phyloP scores from a whole-genome alignment of 1,140 invertebrate genomes.

The Pogonomyrmex californicus region DNA sequence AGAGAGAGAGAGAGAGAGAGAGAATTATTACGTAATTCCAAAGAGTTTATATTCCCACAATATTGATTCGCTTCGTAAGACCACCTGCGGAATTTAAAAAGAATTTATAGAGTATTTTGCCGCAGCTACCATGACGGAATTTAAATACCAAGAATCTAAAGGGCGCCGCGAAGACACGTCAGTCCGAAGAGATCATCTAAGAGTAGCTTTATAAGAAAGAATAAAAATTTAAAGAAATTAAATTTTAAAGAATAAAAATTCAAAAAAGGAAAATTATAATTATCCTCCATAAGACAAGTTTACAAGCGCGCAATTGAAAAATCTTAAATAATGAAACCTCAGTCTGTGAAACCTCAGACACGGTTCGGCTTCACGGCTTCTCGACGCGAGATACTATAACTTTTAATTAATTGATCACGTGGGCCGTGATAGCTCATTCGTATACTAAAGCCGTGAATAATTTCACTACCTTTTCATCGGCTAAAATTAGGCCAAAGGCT shows the following conservation, averaged over 20 bases:
- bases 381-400: neutral
- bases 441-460: neutral
- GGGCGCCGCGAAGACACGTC: constrained; percentile 12
- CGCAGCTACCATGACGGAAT: constrained; percentile 44
- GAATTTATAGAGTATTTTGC: constrained; percentile 31
- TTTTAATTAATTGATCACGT: constrained; percentile 35
- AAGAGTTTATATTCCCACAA: constrained; percentile 38
- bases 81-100: constrained; percentile 42
- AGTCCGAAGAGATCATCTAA: neutral
- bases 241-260: neutral
- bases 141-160: constrained; percentile 66
- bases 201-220: constrained; percentile 2
- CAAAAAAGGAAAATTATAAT: constrained; percentile 5
- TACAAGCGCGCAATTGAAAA: constrained; percentile 16
- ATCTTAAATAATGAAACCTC: constrained; percentile 6
- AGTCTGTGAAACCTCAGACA: no score
- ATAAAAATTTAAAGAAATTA: neutral
- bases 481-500: neutral
- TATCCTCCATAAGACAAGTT: neutral
- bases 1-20: neutral
- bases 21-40: constrained; percentile 8
- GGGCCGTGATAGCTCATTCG: neutral
- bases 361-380: neutral
- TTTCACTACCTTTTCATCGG: neutral
- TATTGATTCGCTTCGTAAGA: constrained; percentile 44